Conservation (phyloP, 2,113 vertebrate genomes). For the Anhinga anhinga region DNA sequence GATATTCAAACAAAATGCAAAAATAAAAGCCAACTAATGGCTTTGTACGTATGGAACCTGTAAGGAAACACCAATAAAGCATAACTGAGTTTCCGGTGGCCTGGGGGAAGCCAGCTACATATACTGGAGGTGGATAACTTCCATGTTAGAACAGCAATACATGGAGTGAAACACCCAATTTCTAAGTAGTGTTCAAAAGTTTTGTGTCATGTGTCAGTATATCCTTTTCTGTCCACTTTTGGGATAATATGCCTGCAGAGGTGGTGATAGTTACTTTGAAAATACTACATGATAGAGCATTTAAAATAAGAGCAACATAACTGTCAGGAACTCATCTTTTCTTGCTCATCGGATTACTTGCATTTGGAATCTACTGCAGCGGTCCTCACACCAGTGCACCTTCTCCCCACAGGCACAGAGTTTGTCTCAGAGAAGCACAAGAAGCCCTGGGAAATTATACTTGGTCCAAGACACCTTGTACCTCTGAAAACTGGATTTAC, state of each 20-base stretch:
- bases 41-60: background rate
- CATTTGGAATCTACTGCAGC: background rate
- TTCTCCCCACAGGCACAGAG: background rate
- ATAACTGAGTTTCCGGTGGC: background rate
- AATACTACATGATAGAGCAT: background rate
- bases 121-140: background rate
- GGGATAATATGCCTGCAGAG: background rate
- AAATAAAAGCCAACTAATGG: background rate
- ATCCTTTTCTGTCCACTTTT: background rate
- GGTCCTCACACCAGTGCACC: background rate
- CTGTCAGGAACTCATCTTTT: background rate
- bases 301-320: background rate
- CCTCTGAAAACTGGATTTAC: background rate
- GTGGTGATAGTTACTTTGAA: background rate
- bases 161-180: background rate
- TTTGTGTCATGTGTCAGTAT: background rate
- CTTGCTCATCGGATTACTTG: background rate
- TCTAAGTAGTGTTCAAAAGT: background rate
- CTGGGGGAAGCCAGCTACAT: background rate
- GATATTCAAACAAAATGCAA: background rate
- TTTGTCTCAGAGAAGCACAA: background rate
- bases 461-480: rapidly evolving
- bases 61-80: background rate
- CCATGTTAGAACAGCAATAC: background rate
- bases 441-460: background rate